A percentile compares a stretch with the other conserved stretches of the same genome.
Conservation (phyloP, 2,113 vertebrate genomes). For the Mirounga angustirostris region DNA sequence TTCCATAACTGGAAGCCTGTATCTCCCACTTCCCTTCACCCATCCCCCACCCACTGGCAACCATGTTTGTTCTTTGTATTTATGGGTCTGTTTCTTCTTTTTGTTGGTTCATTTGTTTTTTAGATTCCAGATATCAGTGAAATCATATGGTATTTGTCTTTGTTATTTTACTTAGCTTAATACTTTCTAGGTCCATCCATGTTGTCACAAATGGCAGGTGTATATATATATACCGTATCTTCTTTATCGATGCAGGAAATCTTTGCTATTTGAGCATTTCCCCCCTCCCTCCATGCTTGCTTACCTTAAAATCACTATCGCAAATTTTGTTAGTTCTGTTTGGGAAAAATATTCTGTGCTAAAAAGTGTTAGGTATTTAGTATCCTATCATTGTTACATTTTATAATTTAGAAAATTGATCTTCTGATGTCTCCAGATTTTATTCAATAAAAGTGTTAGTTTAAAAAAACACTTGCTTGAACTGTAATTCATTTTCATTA, state of each 20-base stretch:
- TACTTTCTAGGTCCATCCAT: background rate
- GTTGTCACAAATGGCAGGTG: background rate
- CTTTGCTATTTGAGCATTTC: background rate
- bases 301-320: background rate
- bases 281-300: fast-evolving
- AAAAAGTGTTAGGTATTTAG: background rate
- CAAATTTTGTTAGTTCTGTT: background rate
- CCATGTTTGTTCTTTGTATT: background rate
- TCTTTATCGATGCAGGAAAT: background rate
- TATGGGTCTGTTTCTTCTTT: background rate
- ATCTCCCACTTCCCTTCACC: background rate
- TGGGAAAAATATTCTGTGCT: background rate
- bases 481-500: background rate
- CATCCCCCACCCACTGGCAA: background rate
- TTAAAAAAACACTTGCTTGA: background rate
- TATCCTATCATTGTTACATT: background rate
- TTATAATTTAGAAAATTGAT: background rate
- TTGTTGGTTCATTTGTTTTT: background rate
- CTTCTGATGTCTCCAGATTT: background rate
- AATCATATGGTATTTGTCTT: background rate
- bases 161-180: background rate
- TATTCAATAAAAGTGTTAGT: background rate
- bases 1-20: background rate
- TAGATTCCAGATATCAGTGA: background rate
- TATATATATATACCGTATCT: background rate